A percentile compares a stretch with the other conserved stretches of the same genome.
Conservation (phyloP, 2,797 vertebrate species). For the Takifugu rubripes region DNA sequence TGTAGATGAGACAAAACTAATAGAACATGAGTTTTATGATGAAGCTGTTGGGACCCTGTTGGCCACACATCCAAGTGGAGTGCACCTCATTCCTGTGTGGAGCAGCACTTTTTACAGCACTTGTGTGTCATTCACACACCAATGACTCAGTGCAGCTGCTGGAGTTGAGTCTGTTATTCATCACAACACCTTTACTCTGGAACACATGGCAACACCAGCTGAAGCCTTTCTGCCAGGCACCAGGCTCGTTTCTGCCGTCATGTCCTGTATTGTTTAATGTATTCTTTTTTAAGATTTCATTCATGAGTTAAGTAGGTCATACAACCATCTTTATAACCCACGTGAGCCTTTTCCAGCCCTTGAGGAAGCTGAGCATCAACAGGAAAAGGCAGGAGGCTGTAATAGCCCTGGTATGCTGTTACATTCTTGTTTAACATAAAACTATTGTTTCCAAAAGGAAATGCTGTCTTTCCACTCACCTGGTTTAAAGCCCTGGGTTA, state of each 20-base stretch:
- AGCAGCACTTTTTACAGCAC: neutral
- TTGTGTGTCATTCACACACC: slow-evolving; percentile 4
- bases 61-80: neutral
- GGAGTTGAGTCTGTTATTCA: slow-evolving; percentile 3
- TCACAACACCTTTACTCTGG: neutral
- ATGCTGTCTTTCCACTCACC: slow-evolving; percentile 31
- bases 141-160: slow-evolving; percentile 17
- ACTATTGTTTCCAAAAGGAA: slow-evolving; percentile 40
- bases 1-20: too few species aligned
- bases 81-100: neutral
- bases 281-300: neutral
- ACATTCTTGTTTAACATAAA: slow-evolving; percentile 53
- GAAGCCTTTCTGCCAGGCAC: slow-evolving; percentile 1
- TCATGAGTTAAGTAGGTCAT: neutral
- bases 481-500: slow-evolving; percentile 15
- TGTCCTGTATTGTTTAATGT: neutral
- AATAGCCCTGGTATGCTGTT: slow-evolving; percentile 53
- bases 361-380: slow-evolving; percentile 46
- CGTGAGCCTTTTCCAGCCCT: slow-evolving; percentile 5
- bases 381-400: slow-evolving; percentile 56
- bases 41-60: too few species aligned
- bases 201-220: neutral
- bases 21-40: too few species aligned
- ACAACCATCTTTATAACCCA: slow-evolving; percentile 20
- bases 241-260: neutral